Conservation (phyloP, 2,113 vertebrate species). For the Recurvirostra avosetta region DNA sequence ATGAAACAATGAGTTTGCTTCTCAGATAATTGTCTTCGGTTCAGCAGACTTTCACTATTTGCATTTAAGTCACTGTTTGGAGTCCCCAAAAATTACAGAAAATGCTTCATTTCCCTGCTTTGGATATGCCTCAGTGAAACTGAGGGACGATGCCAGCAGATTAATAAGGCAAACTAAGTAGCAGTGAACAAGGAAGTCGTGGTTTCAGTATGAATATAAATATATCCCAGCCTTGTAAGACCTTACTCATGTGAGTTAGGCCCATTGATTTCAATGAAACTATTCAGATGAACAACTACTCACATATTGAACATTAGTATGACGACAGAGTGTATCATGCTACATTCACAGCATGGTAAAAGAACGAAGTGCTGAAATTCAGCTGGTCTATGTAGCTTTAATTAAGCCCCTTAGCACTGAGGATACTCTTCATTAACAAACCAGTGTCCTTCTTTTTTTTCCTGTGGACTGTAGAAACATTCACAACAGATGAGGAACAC, state of each 20-base stretch:
- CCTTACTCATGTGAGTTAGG: not conserved
- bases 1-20: not conserved
- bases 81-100: not conserved
- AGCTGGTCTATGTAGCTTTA: not conserved
- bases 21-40: not conserved
- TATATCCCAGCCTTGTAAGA: not conserved
- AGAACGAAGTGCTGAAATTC: not conserved
- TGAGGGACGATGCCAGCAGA: not conserved
- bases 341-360: not conserved
- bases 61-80: not conserved
- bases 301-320: not conserved
- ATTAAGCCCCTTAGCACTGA: not conserved
- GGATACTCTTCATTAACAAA: not conserved
- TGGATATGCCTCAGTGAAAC: conserved; percentile 19
- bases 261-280: not conserved
- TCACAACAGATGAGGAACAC: not conserved
- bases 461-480: not conserved
- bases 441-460: accelerated
- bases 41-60: not conserved
- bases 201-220: conserved; percentile 41
- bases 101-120: not conserved
- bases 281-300: not conserved
- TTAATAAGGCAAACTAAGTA: conserved; percentile 47
- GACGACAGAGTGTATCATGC: not conserved
- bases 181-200: not conserved